Evolutionary conservation across 2,888 invertebrate species (phyloP).

Genomic region (Tridacna gigas): DNA sequence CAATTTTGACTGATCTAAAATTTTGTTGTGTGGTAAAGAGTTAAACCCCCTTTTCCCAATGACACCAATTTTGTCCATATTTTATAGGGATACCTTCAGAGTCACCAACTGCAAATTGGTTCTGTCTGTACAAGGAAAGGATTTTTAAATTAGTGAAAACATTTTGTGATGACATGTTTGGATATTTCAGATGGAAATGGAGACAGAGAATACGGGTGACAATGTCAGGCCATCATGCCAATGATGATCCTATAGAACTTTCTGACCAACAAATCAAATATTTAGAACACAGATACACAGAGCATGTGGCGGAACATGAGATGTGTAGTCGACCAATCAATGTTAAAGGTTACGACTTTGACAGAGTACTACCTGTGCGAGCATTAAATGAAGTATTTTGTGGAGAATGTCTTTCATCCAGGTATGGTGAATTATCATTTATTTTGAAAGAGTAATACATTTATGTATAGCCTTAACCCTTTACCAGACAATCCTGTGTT

Average conservation of each 20-base stretch:
- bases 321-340: constrained; percentile 56
- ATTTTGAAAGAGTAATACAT: not conserved
- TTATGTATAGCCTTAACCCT: no score
- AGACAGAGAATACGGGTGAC: constrained; percentile 95
- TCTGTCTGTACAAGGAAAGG: no score
- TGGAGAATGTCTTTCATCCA: constrained; percentile 97
- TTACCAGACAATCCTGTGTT: not conserved
- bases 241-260: constrained; percentile 89
- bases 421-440: constrained; percentile 75
- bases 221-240: constrained; percentile 89
- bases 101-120: no score
- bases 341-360: constrained; percentile 51
- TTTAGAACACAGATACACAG: constrained; percentile 86
- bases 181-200: constrained; percentile 90
- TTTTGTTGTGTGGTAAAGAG: no score
- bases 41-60: no score
- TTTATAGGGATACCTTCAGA: no score
- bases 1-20: no score
- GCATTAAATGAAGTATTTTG: constrained; percentile 99
- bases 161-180: not conserved
- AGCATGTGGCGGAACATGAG: constrained; percentile 82
- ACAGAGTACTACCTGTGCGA: constrained; percentile 91
- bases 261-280: constrained; percentile 88
- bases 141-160: no score
- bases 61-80: no score